phyloP scores from a whole-genome alignment of 2,113 vertebrate genomes.

The Indicator indicator region DNA sequence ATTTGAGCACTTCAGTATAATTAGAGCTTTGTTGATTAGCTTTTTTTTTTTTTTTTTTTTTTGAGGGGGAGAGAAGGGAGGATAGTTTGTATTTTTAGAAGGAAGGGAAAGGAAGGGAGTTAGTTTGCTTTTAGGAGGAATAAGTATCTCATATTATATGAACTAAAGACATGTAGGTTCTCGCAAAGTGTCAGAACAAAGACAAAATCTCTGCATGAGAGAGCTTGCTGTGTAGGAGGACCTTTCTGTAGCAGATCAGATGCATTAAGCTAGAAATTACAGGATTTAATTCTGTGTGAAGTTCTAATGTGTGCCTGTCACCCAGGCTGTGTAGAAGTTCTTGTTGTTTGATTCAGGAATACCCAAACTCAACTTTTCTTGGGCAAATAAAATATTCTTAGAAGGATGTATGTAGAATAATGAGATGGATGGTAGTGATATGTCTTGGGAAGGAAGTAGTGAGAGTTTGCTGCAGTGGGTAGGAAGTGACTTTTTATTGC shows the following conservation, averaged over 20 bases:
- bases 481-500: background rate
- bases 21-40: background rate
- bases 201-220: slow-evolving; percentile 31
- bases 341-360: background rate
- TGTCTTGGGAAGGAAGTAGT: background rate
- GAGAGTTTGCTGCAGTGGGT: background rate
- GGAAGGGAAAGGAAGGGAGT: background rate
- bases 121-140: slow-evolving; percentile 27
- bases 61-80: background rate
- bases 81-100: slow-evolving; percentile 15
- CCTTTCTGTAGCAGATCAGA: slow-evolving; percentile 32
- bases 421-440: background rate
- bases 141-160: background rate
- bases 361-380: background rate
- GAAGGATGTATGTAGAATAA: background rate
- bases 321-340: background rate
- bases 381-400: background rate
- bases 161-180: background rate
- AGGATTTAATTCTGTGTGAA: slow-evolving; percentile 29
- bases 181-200: slow-evolving; percentile 34
- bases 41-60: background rate
- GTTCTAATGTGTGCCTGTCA: slow-evolving; percentile 24
- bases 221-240: slow-evolving; percentile 45
- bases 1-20: background rate
- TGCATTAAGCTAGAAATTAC: slow-evolving; percentile 48